Evolutionary conservation across 2,888 invertebrate species (phyloP), one percentile per base, ranked within the genome.

Genomic region (Tetramorium bicarinatum): DNA sequence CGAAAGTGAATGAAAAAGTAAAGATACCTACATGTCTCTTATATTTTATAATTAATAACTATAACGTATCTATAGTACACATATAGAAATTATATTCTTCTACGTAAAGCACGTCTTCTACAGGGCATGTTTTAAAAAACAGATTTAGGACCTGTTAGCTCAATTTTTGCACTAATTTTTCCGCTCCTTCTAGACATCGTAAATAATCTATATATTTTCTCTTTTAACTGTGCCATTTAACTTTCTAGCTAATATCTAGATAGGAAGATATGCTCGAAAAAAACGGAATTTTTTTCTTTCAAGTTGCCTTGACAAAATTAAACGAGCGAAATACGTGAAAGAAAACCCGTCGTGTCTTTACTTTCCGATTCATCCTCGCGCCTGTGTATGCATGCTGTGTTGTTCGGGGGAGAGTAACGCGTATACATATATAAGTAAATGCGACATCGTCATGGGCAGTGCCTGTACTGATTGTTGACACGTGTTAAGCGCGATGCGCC

Each of bases 391-490:
- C 29, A 38, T 56, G 34, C 49, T 67, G 49, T 59, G 15, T 47
- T 75, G 41, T 29, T 2, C 15, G 13, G 0, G 21, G n/a, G 7
- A 61, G n/a, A 66, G 34, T 18, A 44, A 34, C 44, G 66, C 64
- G 15, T 47, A 25, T 56, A 69, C 25, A 69, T 34, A 69, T 34
- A 34, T 69, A 34, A 29, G n/a, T 79, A 25, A 54, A 69, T 15
- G 29, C n/a, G 25, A 25, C 47, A 47, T 52, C 54, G 82, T 74
- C 69, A 76, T 59, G 75, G 75, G 34, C 71, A 82, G 76, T 85
- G 76, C 84, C 82, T 81, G 74, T 76, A 67, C 64, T 76, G 77
- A 83, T 83, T 62, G 47, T 82, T 71, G 54, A 82, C 47, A 71
- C 13, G 29, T 84, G 44, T 64, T 62, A 69, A 62, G 38, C 52